Evolutionary conservation across 2,888 invertebrate genomes (phyloP).

Genomic region (Macrophya annulata): DNA sequence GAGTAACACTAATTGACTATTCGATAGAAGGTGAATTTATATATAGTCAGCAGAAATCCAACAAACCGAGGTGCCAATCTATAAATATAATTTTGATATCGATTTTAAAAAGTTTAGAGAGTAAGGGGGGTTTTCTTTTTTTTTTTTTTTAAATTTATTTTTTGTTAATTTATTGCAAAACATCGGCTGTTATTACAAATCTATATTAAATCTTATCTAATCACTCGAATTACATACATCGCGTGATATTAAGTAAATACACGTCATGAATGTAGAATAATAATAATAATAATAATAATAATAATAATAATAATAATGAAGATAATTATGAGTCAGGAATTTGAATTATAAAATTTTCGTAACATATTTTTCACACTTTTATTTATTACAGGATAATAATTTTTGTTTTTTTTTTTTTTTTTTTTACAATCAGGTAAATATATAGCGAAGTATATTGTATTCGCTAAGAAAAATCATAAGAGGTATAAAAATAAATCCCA

Average conservation of each 20-base stretch:
- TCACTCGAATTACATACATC: not conserved
- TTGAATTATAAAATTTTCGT: no score
- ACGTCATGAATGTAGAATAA: not conserved
- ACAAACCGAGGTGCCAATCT: not conserved
- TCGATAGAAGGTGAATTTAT: not conserved
- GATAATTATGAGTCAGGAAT: no score
- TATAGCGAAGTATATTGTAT: no score
- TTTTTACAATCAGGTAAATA: no score
- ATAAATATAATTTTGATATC: not conserved
- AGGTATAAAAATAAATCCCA: no score
- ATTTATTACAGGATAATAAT: no score
- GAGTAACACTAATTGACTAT: not conserved
- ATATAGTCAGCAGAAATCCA: not conserved
- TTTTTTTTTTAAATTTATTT: not conserved
- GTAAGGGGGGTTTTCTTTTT: not conserved
- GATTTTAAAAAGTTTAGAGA: not conserved
- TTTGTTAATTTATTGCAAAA: not conserved
- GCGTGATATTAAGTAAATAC: not conserved
- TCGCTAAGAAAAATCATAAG: no score
- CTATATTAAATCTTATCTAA: slow-evolving; percentile 16
- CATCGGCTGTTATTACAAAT: not conserved
- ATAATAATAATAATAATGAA: no score
- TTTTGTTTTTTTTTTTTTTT: no score
- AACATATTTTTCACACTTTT: no score
- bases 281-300: not conserved